A percentile compares a stretch with the other conserved stretches of the same genome.
phyloP scores from a whole-genome alignment of 2,797 vertebrate species.

The Leptodactylus fallax region DNA sequence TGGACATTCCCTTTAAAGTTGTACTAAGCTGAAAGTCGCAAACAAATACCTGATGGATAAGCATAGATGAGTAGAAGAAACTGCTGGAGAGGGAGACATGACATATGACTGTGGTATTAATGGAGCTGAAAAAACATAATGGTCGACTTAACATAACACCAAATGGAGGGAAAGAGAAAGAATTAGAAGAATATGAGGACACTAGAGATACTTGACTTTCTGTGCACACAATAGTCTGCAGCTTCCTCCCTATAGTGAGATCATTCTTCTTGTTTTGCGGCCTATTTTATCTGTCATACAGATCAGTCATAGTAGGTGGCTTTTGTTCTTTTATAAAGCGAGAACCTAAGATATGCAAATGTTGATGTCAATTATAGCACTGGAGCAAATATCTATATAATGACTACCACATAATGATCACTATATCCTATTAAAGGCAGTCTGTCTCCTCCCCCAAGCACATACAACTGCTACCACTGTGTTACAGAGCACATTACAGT shows the following conservation, averaged over 20 bases:
- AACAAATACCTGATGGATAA: not conserved
- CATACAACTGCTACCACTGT: too few relatives aligned
- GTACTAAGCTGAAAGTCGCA: too few relatives aligned
- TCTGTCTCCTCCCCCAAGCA: too few relatives aligned
- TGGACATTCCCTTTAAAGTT: too few relatives aligned
- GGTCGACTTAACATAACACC: constrained; percentile 16
- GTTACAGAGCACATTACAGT: too few relatives aligned
- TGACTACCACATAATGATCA: not conserved
- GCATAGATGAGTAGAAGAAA: not conserved
- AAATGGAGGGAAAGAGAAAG: constrained; percentile 42
- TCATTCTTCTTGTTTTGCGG: not conserved
- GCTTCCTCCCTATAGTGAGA: not conserved
- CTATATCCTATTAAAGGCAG: not conserved
- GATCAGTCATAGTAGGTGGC: not conserved
- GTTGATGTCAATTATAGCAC: not conserved
- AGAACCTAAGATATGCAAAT: not conserved
- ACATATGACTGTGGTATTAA: not conserved
- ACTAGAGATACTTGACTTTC: not conserved
- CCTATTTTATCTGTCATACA: not conserved
- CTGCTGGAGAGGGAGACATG: not conserved
- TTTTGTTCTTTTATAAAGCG: not conserved
- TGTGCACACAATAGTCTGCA: not conserved
- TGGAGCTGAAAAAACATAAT: not conserved
- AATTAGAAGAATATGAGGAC: constrained; percentile 15
- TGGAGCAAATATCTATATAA: not conserved